Base-by-base conservation (phyloP, 2,888 invertebrate species). In the Eubasilissa splendida region DNA sequence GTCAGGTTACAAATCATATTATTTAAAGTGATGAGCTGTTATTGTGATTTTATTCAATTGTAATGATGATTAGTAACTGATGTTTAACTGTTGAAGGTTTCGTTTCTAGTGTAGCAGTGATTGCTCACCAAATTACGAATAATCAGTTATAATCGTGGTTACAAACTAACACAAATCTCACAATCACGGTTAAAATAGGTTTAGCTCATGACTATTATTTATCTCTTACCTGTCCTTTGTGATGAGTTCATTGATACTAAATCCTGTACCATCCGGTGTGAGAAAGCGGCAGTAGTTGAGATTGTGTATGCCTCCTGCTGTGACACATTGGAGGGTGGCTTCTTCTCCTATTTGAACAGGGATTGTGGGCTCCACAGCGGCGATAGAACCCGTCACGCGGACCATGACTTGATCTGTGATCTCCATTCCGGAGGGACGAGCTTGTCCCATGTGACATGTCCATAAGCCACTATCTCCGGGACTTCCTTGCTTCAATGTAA, bases 221-320 rank as follows among this genome's bases (percentile, higher is more conserved):
- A 42, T 66, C 4, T n/a, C 88, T 88, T 85, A 91, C 91, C 87
- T 88, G 1, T 88, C 86, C 52, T 85, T 82, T 0, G 87, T 88
- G 3, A 90, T 85, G 2, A 87, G 84, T 4, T 88, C 86, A 85
- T 90, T 89, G 1, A 91, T 83, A 75, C 86, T 88, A 58, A 91
- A 87, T 1, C 91, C 91, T 31, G 88, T 75, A 58, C 84, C 86
- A 42, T 79, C 85, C 0, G 91, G 91, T 4, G 88, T 84, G 58
- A 89, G 84, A 84, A 91, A 91, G 83, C 91, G 86, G 82, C 91
- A 91, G 83, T 91, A 91, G 10, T 89, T 87, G 73, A 91, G 84
- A 0, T 90, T 88, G 31, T 87, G 86, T 10, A 86, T 87, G 0
- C 88, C 88, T 84, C 89, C 89, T 0, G 90, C 87, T 0, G 89